A percentile compares a stretch with the other conserved stretches of the same genome.
phyloP scores from a whole-genome alignment of 23 tunicate species.

The Clavelina lepadiformis region DNA sequence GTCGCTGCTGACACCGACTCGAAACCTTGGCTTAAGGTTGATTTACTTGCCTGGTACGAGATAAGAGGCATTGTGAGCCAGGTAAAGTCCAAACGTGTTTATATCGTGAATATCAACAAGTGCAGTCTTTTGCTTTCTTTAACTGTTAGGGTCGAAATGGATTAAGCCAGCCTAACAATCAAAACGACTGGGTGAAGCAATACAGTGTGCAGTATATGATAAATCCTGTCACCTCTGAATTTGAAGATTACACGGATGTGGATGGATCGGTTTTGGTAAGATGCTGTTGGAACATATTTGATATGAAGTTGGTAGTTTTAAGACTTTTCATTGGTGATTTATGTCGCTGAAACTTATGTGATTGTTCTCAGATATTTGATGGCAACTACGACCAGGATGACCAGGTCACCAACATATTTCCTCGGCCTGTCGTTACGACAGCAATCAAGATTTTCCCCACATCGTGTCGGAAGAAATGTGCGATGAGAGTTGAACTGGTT shows the following conservation, averaged over 20 bases:
- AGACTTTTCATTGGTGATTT: not conserved
- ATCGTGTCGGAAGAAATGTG: constrained; percentile 43
- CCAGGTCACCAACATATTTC: constrained; percentile 65
- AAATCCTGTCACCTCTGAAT: constrained; percentile 14
- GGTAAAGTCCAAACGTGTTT: constrained; percentile 16
- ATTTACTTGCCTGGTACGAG: constrained; percentile 48
- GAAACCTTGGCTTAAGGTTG: constrained; percentile 68
- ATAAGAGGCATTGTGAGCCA: constrained; percentile 84
- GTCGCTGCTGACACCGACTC: constrained; percentile 40
- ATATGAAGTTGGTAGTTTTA: not conserved
- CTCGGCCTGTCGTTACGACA: constrained; percentile 67
- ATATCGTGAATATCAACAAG: not conserved
- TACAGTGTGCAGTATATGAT: constrained; percentile 41
- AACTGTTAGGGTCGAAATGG: constrained; percentile 64
- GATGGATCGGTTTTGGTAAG: constrained; percentile 40
- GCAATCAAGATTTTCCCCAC: constrained; percentile 21
- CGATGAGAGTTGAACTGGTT: constrained; percentile 60
- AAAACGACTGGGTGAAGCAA: constrained; percentile 58
- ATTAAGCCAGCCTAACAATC: constrained; percentile 67
- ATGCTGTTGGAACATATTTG: not conserved
- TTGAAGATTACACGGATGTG: constrained; percentile 38
- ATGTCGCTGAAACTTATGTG: not conserved
- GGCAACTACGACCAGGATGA: constrained; percentile 66
- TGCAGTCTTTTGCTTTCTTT: not conserved
- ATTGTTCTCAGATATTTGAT: constrained; percentile 40